A percentile compares a stretch with the other conserved stretches of the same genome.
Conservation (phyloP, 2,797 vertebrate species). For the Telmatherina bonti region DNA sequence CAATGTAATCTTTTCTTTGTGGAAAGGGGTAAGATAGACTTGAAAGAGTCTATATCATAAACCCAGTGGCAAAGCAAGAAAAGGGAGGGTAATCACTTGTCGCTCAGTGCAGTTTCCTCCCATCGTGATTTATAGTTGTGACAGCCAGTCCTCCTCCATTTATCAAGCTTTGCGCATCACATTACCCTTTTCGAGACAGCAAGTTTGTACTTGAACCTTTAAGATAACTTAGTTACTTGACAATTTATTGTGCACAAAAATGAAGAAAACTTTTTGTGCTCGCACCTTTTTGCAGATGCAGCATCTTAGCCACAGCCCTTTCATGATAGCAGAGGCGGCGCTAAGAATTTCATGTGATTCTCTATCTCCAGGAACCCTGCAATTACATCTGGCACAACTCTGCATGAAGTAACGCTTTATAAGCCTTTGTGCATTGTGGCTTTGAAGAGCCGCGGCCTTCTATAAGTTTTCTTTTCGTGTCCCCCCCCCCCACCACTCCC, state of each 20-base stretch:
- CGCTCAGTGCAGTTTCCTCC: constrained; percentile 46
- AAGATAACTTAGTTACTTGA: constrained; percentile 77
- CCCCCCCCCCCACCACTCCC: constrained; percentile 48
- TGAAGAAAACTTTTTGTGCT: constrained; percentile 73
- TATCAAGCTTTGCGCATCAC: constrained; percentile 65
- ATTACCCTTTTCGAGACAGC: constrained; percentile 63
- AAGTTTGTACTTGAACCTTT: constrained; percentile 70
- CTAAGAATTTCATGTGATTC: constrained; percentile 76
- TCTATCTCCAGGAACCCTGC: constrained; percentile 82
- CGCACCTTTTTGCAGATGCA: constrained; percentile 51
- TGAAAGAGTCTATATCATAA: constrained; percentile 65
- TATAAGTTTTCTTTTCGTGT: constrained; percentile 83
- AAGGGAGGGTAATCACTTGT: constrained; percentile 67
- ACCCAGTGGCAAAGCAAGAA: constrained; percentile 48
- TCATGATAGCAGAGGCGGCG: constrained; percentile 76
- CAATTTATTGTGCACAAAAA: constrained; percentile 80
- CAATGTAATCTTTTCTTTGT: constrained; percentile 68
- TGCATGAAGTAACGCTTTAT: constrained; percentile 85
- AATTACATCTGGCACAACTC: constrained; percentile 88
- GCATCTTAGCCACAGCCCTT: constrained; percentile 72
- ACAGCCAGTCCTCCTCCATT: constrained; percentile 62
- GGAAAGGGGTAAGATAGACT: constrained; percentile 65
- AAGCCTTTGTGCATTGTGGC: constrained; percentile 81
- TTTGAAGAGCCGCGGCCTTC: constrained; percentile 82
- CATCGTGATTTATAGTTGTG: constrained; percentile 61